Percentiles rank a stretch among this genome's conserved stretches.
Conservation (phyloP, 64 coral and sea anemone genomes). For the Exaiptasia diaphana region DNA sequence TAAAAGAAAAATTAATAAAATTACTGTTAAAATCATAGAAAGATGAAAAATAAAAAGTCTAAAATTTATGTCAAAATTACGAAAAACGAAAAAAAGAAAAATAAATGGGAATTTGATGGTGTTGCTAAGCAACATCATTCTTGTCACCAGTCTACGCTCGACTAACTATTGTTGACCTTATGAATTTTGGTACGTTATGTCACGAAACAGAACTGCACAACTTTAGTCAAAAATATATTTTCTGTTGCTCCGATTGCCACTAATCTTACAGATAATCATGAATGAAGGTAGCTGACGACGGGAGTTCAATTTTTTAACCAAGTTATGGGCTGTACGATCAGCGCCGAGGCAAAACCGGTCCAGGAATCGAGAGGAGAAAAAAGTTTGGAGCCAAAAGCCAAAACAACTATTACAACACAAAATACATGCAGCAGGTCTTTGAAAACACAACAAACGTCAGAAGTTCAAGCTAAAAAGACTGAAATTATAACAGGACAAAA, state of each 20-base stretch:
- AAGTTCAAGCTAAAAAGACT: background rate
- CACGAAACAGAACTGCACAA: too few species aligned
- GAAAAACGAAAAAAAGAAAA: too few species aligned
- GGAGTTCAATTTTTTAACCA: background rate
- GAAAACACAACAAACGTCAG: background rate
- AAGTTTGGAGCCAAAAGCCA: background rate
- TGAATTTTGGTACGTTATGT: background rate
- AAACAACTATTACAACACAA: background rate
- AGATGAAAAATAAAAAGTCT: too few species aligned
- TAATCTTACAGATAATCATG: background rate
- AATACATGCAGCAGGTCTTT: background rate
- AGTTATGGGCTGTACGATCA: background rate
- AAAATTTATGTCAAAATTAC: too few species aligned
- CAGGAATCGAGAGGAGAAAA: background rate
- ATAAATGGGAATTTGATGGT: background rate
- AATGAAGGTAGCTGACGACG: background rate
- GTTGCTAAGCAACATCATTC: background rate
- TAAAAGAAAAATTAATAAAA: too few species aligned
- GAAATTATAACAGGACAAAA: background rate
- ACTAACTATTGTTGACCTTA: background rate
- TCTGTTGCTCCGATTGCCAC: background rate
- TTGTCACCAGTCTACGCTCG: constrained; percentile 1
- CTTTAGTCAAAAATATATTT: background rate
- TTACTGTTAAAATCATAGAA: too few species aligned
- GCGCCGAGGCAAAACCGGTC: background rate